Evolutionary conservation across 2,797 vertebrate genomes (phyloP).

Genomic region (Semotilus atromaculatus): DNA sequence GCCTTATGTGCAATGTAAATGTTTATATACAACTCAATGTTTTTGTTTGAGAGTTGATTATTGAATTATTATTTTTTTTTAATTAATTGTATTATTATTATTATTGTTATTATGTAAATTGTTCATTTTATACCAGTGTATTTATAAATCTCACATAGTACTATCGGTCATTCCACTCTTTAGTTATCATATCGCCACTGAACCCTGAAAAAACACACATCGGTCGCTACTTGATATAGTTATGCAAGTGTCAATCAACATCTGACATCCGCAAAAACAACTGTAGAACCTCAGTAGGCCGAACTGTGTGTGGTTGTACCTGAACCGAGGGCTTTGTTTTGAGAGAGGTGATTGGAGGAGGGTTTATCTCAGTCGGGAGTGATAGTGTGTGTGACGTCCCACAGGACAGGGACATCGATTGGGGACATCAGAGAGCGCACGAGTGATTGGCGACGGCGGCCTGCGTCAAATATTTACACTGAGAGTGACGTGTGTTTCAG

Average conservation of each 20-base stretch:
- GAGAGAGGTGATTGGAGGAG: slow-evolving; percentile 42
- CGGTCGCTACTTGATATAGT: background rate
- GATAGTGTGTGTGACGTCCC: slow-evolving; percentile 46
- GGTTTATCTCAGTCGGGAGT: slow-evolving; percentile 39
- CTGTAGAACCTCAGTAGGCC: background rate
- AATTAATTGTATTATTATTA: background rate
- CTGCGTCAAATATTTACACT: slow-evolving; percentile 76
- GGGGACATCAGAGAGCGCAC: slow-evolving; percentile 27
- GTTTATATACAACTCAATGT: background rate
- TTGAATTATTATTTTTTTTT: background rate
- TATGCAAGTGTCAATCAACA: background rate
- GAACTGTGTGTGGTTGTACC: background rate
- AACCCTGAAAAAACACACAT: background rate
- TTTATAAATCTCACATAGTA: background rate
- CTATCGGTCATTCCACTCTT: background rate
- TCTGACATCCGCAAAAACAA: background rate
- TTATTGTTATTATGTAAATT: background rate
- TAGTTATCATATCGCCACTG: no score
- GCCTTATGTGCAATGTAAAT: background rate
- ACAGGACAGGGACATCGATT: slow-evolving; percentile 51
- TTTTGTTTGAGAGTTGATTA: background rate
- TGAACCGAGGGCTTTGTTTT: slow-evolving; percentile 15
- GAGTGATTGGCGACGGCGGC: slow-evolving; percentile 49
- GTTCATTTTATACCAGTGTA: background rate
- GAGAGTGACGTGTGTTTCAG: slow-evolving; percentile 67